Evolutionary conservation across 2,113 vertebrate species (phyloP).

Genomic region (Pelecanus crispus): DNA sequence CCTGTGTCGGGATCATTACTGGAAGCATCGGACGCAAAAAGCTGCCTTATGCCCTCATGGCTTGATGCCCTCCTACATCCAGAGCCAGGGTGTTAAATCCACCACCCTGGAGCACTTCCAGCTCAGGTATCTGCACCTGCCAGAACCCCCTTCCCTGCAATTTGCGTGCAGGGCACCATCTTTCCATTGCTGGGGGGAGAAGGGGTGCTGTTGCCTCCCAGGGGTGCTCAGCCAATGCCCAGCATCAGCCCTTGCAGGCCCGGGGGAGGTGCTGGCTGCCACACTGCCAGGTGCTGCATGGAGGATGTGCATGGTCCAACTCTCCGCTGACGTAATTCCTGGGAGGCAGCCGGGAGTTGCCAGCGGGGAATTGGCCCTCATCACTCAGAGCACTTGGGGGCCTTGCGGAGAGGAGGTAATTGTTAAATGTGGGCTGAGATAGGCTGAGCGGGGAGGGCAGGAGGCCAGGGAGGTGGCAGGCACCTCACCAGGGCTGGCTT

Average conservation of each 20-base stretch:
- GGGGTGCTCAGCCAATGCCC: neutral
- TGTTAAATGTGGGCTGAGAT: slow-evolving; percentile 57
- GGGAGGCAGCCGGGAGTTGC: slow-evolving; percentile 25
- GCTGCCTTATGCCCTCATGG: neutral
- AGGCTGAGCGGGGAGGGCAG: slow-evolving; percentile 40
- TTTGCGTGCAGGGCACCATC: neutral
- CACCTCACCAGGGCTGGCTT: slow-evolving; percentile 25
- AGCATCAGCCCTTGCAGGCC: neutral
- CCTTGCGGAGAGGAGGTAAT: slow-evolving; percentile 1
- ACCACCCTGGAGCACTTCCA: neutral
- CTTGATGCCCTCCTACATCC: neutral
- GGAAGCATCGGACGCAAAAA: accelerated
- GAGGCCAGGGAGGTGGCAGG: slow-evolving; percentile 47
- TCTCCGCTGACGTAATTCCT: slow-evolving; percentile 32
- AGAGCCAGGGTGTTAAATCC: neutral
- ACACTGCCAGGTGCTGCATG: neutral
- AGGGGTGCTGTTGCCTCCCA: neutral
- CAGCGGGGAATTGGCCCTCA: slow-evolving; percentile 28
- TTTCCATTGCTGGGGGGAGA: neutral
- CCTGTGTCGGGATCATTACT: neutral
- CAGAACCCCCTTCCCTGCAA: neutral
- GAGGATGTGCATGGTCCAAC: neutral
- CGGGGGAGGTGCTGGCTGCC: neutral
- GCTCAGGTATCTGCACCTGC: neutral
- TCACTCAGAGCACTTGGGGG: neutral